A percentile compares a stretch with the other conserved stretches of the same genome.
Evolutionary conservation across 2,797 vertebrate genomes (phyloP).

Genomic region (Pseudochromis fuscus): DNA sequence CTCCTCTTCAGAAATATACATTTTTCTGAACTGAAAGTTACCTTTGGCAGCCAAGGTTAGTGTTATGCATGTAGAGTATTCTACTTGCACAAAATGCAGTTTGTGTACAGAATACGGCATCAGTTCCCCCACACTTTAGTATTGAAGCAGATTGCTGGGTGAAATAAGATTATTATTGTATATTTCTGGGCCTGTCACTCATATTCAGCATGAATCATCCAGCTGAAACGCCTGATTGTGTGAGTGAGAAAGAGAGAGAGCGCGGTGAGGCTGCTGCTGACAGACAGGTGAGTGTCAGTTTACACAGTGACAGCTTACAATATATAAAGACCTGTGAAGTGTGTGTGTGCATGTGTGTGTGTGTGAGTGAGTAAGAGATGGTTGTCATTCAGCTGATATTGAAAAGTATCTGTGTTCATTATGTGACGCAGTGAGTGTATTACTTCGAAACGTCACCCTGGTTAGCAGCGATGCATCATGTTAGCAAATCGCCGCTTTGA

Average conservation of each 20-base stretch:
- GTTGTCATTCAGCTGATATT: conserved; percentile 2
- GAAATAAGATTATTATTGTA: conserved; percentile 3
- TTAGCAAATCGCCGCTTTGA: neutral
- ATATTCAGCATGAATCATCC: conserved; percentile 9
- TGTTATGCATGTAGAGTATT: neutral
- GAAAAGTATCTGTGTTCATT: conserved; percentile 12
- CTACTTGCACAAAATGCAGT: neutral
- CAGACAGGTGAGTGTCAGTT: neutral
- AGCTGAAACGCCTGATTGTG: conserved; percentile 4
- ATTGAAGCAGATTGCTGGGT: neutral
- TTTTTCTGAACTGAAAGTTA: neutral
- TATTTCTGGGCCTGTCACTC: conserved; percentile 13
- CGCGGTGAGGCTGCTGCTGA: neutral
- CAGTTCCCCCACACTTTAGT: neutral
- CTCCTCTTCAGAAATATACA: neutral
- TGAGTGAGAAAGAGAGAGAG: neutral
- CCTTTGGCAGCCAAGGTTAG: neutral
- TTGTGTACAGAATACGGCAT: conserved; percentile 4
- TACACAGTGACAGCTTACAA: conserved; percentile 4
- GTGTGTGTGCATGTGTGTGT: neutral
- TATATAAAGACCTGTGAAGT: neutral
- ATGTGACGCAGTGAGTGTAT: neutral
- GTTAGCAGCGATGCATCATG: neutral
- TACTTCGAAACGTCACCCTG: neutral
- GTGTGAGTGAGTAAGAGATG: neutral